Percentiles rank a stretch among this genome's conserved stretches.
Evolutionary conservation across 2,113 vertebrate genomes (phyloP).

Genomic region (Orthonyx spaldingii): DNA sequence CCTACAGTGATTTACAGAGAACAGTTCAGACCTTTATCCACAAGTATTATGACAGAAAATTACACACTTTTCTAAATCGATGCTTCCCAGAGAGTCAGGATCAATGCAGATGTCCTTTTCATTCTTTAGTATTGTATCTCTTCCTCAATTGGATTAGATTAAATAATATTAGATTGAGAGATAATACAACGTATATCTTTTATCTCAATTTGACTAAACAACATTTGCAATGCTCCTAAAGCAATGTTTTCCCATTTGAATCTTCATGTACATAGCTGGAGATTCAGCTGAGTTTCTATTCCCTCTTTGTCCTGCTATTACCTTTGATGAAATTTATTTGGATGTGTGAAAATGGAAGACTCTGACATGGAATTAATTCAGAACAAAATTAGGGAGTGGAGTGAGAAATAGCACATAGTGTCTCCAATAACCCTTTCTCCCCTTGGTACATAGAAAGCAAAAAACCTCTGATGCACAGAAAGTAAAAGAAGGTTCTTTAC

Average conservation of each 20-base stretch:
- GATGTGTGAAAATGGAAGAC: not conserved
- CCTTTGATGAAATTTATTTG: not conserved
- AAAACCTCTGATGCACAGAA: not conserved
- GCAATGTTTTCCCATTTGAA: not conserved
- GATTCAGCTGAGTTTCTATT: not conserved
- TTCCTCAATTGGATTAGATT: not conserved
- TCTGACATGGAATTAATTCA: not conserved
- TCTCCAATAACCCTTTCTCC: not conserved
- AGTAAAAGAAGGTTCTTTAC: not conserved
- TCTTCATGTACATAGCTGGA: not conserved
- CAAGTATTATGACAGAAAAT: not conserved
- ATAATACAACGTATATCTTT: not conserved
- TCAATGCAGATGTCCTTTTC: conserved; percentile 23
- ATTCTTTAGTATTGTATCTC: not conserved
- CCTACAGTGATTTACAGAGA: not conserved
- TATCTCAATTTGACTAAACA: not conserved
- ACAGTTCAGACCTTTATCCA: not conserved
- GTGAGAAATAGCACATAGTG: not conserved
- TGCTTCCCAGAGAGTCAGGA: not conserved
- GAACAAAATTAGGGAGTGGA: not conserved
- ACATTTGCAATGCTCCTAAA: not conserved
- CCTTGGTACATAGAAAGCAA: not conserved
- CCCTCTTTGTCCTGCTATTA: not conserved
- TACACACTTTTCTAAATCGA: not conserved
- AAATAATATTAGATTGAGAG: conserved; percentile 4